A percentile compares a stretch with the other conserved stretches of the same genome.
Evolutionary conservation across 2,113 vertebrate species (phyloP).

Genomic region (Vimba vimba): DNA sequence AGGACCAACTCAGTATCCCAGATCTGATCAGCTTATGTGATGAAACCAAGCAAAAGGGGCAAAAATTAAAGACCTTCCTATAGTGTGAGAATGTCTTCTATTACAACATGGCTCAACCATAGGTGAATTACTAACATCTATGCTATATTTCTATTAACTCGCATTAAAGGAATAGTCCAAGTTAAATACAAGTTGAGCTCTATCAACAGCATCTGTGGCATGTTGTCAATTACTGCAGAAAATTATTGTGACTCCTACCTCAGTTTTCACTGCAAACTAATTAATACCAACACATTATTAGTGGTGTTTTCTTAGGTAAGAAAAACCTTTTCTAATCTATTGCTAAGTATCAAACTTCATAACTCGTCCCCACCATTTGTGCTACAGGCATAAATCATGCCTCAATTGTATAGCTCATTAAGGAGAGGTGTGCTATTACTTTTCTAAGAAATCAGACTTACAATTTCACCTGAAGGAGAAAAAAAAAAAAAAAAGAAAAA

Average conservation of each 20-base stretch:
- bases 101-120: background rate
- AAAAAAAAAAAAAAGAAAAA: background rate
- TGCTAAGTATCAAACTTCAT: background rate
- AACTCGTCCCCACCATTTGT: background rate
- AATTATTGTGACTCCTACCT: background rate
- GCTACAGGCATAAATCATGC: background rate
- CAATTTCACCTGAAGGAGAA: background rate
- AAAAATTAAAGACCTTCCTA: background rate
- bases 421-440: background rate
- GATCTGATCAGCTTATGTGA: background rate
- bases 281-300: background rate
- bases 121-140: background rate
- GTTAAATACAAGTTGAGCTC: conserved; percentile 1
- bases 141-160: background rate
- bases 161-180: background rate
- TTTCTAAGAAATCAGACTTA: conserved; percentile 16
- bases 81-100: background rate
- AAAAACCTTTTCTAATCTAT: background rate
- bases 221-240: background rate
- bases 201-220: background rate
- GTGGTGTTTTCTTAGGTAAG: background rate
- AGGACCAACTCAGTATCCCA: background rate
- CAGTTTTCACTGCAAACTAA: background rate
- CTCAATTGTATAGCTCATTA: background rate
- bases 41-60: background rate